Evolutionary conservation across 2,113 vertebrate species (phyloP).

Genomic region (Tetrao urogallus): DNA sequence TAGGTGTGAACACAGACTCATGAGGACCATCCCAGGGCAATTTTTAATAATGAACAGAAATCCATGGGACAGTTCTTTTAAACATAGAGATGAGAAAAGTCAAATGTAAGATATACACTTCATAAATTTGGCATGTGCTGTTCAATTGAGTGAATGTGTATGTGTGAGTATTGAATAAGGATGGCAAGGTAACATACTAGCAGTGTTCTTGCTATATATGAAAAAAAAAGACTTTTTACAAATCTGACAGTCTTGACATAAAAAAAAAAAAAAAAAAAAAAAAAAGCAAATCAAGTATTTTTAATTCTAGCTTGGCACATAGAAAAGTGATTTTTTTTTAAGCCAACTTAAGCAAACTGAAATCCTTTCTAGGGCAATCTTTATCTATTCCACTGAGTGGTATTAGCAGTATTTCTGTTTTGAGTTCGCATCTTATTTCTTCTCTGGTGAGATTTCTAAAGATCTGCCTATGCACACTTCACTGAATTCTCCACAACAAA

Average conservation of each 20-base stretch:
- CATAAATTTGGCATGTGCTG: neutral
- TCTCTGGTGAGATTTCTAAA: neutral
- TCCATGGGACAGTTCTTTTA: neutral
- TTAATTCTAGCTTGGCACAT: neutral
- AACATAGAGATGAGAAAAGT: constrained; percentile 41
- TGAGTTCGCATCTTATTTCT: neutral
- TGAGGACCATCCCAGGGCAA: neutral
- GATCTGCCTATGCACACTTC: neutral
- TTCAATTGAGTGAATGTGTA: neutral
- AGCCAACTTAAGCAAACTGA: neutral
- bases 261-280: neutral
- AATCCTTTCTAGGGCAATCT: neutral
- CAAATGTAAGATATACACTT: neutral
- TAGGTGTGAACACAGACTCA: neutral
- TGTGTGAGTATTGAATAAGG: neutral
- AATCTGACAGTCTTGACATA: neutral
- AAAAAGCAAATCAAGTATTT: neutral
- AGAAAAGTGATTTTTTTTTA: neutral
- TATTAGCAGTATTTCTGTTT: neutral
- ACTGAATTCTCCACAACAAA: neutral
- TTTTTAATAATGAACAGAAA: constrained; percentile 48
- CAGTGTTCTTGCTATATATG: neutral
- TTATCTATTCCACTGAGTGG: neutral
- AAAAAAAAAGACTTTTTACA: neutral
- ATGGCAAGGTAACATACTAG: neutral